Evolutionary conservation across 2,797 vertebrate genomes (phyloP).

Genomic region (Argya squamiceps): DNA sequence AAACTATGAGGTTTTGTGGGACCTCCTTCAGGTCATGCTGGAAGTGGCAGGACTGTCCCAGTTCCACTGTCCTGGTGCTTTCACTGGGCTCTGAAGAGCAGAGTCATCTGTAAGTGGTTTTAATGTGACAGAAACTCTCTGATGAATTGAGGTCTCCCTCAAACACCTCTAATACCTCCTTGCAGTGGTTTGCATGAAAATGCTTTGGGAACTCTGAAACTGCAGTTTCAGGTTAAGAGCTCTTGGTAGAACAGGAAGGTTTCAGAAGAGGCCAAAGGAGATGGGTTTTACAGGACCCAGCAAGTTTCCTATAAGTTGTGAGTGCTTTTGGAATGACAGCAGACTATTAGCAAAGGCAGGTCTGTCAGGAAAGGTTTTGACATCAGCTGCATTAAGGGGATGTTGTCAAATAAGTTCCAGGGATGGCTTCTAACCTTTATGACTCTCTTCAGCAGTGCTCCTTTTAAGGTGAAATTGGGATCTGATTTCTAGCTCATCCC

Average conservation of each 20-base stretch:
- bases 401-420: neutral
- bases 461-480: neutral
- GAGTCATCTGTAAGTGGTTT: neutral
- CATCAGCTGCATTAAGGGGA: neutral
- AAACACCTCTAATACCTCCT: neutral
- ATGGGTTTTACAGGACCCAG: neutral
- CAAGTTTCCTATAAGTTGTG: neutral
- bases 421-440: neutral
- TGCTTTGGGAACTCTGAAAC: neutral
- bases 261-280: neutral
- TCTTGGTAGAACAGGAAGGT: neutral
- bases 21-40: neutral
- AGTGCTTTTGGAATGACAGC: neutral
- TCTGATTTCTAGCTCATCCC: neutral
- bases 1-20: neutral
- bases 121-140: neutral
- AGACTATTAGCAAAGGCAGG: neutral
- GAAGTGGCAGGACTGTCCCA: neutral
- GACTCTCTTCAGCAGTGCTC: neutral
- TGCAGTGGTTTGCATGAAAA: neutral
- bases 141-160: neutral
- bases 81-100: neutral
- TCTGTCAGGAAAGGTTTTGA: neutral
- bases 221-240: neutral
- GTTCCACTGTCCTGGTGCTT: neutral